These are phyloP conservation scores for Rutpela maculata DNA, from an alignment of 2,888 invertebrate genomes.

Conservation along the genomic window DNA sequence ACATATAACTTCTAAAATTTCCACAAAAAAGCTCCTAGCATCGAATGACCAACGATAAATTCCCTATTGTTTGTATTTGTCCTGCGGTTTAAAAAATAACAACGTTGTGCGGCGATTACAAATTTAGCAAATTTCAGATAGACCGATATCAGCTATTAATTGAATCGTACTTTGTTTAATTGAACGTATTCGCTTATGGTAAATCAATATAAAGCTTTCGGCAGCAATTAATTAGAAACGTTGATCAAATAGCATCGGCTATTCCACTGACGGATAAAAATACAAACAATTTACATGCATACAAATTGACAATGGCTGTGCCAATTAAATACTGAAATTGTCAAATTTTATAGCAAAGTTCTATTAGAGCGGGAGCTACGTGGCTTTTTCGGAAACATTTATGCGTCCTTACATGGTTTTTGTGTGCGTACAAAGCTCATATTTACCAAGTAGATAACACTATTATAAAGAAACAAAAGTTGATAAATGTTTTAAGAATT, in stretches of 20 bases:
- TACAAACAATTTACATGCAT: slow-evolving; percentile 30
- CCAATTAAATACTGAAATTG: background rate
- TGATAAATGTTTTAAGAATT: too few relatives aligned
- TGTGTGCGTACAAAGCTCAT: too few relatives aligned
- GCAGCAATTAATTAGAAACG: slow-evolving; percentile 42
- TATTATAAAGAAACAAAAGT: too few relatives aligned
- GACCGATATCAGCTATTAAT: slow-evolving; percentile 41
- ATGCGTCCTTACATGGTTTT: too few relatives aligned
- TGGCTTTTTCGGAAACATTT: too few relatives aligned
- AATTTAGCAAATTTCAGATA: slow-evolving; percentile 1
- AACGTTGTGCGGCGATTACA: background rate
- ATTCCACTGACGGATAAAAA: slow-evolving; percentile 44
- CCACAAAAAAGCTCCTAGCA: background rate
- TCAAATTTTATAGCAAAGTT: too few relatives aligned
- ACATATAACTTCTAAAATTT: too few relatives aligned
- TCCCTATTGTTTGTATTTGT: background rate
- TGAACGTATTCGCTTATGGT: slow-evolving; percentile 37
- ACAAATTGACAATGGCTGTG: background rate
- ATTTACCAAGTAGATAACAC: too few relatives aligned
- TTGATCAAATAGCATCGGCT: slow-evolving; percentile 29
- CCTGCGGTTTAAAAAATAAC: background rate
- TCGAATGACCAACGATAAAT: background rate
- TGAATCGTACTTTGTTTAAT: slow-evolving; percentile 41
- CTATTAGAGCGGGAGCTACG: too few relatives aligned
- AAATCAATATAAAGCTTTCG: slow-evolving; percentile 39